phyloP scores from a whole-genome alignment of 92 coral and sea anemone species.

The Umimayanthus chanpuru region DNA sequence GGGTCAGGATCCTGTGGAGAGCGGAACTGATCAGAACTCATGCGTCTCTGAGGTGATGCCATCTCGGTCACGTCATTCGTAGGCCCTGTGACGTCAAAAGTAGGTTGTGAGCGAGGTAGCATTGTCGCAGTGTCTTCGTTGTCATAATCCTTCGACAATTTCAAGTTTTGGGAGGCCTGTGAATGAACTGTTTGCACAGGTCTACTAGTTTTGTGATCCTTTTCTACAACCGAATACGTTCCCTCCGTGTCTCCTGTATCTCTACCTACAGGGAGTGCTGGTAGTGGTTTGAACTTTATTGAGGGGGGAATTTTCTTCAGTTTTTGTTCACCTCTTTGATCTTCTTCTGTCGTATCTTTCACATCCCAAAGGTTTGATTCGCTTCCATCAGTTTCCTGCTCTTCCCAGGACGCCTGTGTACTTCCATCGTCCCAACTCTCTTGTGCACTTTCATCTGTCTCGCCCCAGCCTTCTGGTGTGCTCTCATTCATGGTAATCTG shows the following conservation, averaged over 20 bases:
- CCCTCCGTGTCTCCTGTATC: background rate
- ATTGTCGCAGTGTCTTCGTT: background rate
- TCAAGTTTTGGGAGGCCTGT: background rate
- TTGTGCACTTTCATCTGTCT: background rate
- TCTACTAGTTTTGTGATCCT: too few species aligned
- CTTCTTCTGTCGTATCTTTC: background rate
- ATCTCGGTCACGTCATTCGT: background rate
- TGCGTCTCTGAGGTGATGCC: constrained; percentile 17
- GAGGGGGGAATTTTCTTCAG: background rate
- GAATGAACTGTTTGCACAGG: background rate
- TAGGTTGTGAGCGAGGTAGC: background rate
- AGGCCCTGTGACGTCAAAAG: background rate
- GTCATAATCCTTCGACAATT: background rate
- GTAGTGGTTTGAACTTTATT: constrained; percentile 3
- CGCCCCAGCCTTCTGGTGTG: background rate
- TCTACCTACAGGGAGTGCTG: background rate
- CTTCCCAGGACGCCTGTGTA: constrained; percentile 23
- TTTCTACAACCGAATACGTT: background rate
- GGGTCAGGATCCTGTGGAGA: background rate
- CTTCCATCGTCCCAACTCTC: constrained; percentile 10
- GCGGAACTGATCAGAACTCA: background rate
- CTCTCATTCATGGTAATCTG: background rate
- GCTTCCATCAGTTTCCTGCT: constrained; percentile 28
- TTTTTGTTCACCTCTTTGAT: background rate
- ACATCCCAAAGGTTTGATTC: background rate